phyloP scores from a whole-genome alignment of 1,140 invertebrate species.

The Harpegnathos saltator region DNA sequence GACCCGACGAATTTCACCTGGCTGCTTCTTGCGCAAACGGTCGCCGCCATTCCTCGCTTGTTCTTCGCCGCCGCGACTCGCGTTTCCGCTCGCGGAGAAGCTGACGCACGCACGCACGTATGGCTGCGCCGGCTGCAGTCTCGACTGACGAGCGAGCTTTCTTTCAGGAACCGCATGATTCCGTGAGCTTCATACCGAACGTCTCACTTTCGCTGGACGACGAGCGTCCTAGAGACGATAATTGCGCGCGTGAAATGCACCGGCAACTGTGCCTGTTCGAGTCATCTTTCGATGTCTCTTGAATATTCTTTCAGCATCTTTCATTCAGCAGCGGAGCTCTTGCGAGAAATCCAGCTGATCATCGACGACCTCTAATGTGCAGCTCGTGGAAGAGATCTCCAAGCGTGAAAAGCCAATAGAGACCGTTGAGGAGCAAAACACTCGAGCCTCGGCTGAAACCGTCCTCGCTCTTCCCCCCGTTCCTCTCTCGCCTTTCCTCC shows the following conservation, averaged over 20 bases:
- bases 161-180: conserved; percentile 18
- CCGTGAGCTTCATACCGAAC: background rate
- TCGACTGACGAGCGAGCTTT: background rate
- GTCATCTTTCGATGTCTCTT: no score
- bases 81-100: background rate
- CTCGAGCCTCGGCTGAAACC: no score
- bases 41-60: background rate
- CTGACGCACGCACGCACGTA: background rate
- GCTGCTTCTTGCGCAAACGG: conserved; percentile 39
- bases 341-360: no score
- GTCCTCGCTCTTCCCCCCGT: background rate
- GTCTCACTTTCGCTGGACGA: background rate
- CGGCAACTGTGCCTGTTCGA: background rate
- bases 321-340: no score
- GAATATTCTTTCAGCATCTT: no score
- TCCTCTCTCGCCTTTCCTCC: background rate
- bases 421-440: no score
- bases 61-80: background rate
- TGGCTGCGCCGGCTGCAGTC: background rate
- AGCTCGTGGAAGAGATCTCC: no score
- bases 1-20: conserved; percentile 56
- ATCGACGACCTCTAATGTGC: no score
- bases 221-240: background rate
- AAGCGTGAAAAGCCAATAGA: no score
- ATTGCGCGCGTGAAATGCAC: no score